Base-by-base conservation (phyloP, 2,113 vertebrate species). In the Pseudorasbora parva region DNA sequence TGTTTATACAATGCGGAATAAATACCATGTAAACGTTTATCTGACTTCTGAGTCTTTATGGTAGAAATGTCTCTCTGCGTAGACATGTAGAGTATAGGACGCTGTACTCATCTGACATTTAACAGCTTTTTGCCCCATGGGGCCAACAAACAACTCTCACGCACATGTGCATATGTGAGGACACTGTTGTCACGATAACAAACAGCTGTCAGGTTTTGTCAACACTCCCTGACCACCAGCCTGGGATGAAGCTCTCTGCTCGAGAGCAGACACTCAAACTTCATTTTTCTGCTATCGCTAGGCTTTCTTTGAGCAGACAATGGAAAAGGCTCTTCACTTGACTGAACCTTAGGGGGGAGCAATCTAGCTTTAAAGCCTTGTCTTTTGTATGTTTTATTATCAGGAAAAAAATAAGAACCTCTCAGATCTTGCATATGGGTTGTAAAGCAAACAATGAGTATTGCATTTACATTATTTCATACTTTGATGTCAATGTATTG, bases 151-250 rank as follows among this genome's bases (percentile, higher is more conserved):
- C 84, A 89, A 64, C 84, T 49, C 37, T 85, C 69, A 47, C 56
- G 71, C 45, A 62, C 78, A 78, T 14, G 23, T 9, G 54, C 49
- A 71, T 19, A 62, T 25, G 68, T 5, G 68, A 49, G 45, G n/a
- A 66, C 72, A 73, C 43, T 10, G 90, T 89, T 88, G 87, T 88
- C 92, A 90, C 88, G 87, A 88, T 89, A 92, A 90, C 90, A 91
- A 82, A 89, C 90, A 92, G 90, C 89, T 91, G 89, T 87, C 90
- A 88, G 91, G 92, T 89, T 91, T 90, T 93, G 90, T 91, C 91
- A 92, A 85, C 78, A 81, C 84, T 86, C 86, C 90, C 81, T 84
- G 78, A 89, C 81, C 86, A 83, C 81, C 91, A 91, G 90, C 93
- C 88, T 88, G 75, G 59, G 84, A 85, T 88, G 81, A 80, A 88